phyloP scores from a whole-genome alignment of 2,888 invertebrate species.

The Coenonympha glycerion region DNA sequence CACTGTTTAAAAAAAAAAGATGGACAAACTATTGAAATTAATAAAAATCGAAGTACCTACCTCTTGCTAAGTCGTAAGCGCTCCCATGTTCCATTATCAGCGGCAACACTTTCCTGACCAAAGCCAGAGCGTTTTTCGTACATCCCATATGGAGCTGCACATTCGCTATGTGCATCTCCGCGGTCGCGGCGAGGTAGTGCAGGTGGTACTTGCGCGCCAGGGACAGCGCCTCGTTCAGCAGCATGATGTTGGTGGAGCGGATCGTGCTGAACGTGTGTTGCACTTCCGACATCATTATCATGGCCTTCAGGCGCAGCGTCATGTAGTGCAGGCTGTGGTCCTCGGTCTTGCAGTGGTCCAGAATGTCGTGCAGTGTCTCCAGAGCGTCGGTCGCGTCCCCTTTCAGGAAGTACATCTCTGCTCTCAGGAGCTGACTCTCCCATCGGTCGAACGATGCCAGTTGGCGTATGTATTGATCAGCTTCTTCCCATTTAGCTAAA shows the following conservation, averaged over 20 bases:
- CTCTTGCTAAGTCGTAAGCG: slow-evolving; percentile 86
- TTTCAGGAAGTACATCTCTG: slow-evolving; percentile 75
- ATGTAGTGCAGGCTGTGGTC: slow-evolving; percentile 71
- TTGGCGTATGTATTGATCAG: slow-evolving; percentile 80
- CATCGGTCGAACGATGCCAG: slow-evolving; percentile 80
- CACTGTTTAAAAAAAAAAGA: no score
- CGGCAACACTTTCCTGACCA: slow-evolving; percentile 82
- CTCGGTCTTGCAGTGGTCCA: slow-evolving; percentile 71
- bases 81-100: slow-evolving; percentile 87
- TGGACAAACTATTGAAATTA: no score
- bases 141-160: slow-evolving; percentile 84
- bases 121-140: slow-evolving; percentile 82
- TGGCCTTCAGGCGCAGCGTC: slow-evolving; percentile 78
- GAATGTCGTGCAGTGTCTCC: slow-evolving; percentile 67
- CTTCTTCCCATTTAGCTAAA: slow-evolving; percentile 80
- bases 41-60: no score
- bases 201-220: slow-evolving; percentile 84
- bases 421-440: slow-evolving; percentile 78
- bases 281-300: slow-evolving; percentile 80
- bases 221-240: slow-evolving; percentile 82
- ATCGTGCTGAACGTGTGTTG: slow-evolving; percentile 77
- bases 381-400: slow-evolving; percentile 65
- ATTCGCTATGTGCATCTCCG: slow-evolving; percentile 87
- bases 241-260: slow-evolving; percentile 72
- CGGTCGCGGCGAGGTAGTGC: slow-evolving; percentile 83